phyloP scores from a whole-genome alignment of 2,113 vertebrate genomes.

The Plecotus auritus region DNA sequence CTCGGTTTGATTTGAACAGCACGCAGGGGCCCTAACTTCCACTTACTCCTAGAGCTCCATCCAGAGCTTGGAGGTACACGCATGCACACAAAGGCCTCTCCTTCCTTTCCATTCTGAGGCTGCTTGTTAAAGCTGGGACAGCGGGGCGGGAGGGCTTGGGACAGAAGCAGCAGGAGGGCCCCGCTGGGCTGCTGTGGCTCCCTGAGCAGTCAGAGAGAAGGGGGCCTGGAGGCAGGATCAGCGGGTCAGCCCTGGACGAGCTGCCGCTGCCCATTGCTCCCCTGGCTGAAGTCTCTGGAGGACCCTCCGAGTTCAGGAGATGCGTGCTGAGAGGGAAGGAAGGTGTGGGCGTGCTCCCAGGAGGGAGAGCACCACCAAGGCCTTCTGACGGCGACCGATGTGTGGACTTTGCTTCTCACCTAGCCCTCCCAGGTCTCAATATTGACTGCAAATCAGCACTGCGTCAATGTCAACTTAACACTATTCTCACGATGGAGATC shows the following conservation, averaged over 20 bases:
- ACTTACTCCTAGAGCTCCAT: neutral
- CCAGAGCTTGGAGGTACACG: neutral
- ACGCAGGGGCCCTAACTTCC: neutral
- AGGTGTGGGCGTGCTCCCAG: neutral
- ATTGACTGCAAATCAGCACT: neutral
- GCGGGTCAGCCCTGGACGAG: too few relatives aligned
- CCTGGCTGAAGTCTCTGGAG: neutral
- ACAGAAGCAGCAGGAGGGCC: neutral
- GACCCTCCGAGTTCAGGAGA: neutral
- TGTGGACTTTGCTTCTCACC: neutral
- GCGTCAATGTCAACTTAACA: rapidly evolving
- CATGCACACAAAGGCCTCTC: neutral
- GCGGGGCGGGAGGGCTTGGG: neutral
- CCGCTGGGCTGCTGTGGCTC: too few relatives aligned
- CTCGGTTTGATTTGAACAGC: neutral
- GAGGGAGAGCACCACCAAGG: too few relatives aligned
- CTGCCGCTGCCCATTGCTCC: too few relatives aligned
- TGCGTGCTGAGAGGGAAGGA: neutral
- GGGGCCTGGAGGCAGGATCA: too few relatives aligned
- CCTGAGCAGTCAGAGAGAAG: neutral
- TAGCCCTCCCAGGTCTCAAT: neutral
- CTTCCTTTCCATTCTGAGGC: neutral
- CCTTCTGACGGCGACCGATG: rapidly evolving
- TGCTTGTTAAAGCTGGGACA: neutral
- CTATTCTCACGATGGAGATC: neutral